Percentiles rank a stretch among this genome's conserved stretches.
phyloP scores from a whole-genome alignment of 2,888 invertebrate species.

The Drosophila mettleri region DNA sequence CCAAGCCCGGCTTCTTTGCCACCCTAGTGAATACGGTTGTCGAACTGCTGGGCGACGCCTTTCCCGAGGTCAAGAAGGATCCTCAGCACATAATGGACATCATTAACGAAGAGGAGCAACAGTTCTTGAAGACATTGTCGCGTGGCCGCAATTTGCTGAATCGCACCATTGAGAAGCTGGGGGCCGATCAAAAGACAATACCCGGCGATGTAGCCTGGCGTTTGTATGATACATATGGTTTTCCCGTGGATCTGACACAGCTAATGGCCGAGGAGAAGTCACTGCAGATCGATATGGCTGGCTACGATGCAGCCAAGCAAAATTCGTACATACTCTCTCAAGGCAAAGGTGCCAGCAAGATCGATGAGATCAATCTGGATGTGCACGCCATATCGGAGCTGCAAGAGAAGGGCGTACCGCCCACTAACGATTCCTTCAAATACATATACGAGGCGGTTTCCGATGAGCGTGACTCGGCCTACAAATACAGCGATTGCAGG shows the following conservation, averaged over 20 bases:
- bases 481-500: constrained; percentile 90
- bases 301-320: constrained; percentile 96
- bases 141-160: constrained; percentile 96
- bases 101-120: constrained; percentile 98
- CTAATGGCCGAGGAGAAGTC: constrained; percentile 99
- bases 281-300: constrained; percentile 93
- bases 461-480: constrained; percentile 89
- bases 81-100: constrained; percentile 96
- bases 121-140: constrained; percentile 97
- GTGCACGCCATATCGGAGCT: constrained; percentile 97
- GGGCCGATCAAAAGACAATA: constrained; percentile 88
- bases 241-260: constrained; percentile 98
- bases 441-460: constrained; percentile 92
- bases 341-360: constrained; percentile 92
- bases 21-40: constrained; percentile 96
- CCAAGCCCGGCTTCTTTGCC: constrained; percentile 97
- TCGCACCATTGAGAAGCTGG: constrained; percentile 94
- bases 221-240: constrained; percentile 99
- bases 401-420: constrained; percentile 90
- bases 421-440: constrained; percentile 96
- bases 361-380: constrained; percentile 95
- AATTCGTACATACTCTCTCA: constrained; percentile 95
- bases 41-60: constrained; percentile 91
- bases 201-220: constrained; percentile 99
- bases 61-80: constrained; percentile 94